phyloP scores from a whole-genome alignment of 92 coral and sea anemone species.

The Paramuricea clavata region DNA sequence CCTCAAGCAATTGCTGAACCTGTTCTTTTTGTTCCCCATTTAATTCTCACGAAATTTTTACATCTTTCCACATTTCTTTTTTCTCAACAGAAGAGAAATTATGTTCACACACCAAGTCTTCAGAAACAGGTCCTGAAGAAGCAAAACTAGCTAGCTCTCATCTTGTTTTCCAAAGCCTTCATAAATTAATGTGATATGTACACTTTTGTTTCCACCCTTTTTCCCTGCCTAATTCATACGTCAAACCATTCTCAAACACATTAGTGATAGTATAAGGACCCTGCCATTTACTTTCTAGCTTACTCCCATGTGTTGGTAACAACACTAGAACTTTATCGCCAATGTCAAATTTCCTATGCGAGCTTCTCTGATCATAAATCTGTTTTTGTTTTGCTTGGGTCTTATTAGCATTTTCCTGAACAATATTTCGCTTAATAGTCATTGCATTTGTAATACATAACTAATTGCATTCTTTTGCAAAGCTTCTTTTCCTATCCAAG shows the following conservation, averaged over 20 bases:
- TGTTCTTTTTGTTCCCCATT: neutral
- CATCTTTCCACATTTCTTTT: neutral
- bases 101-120: too few species aligned
- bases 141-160: constrained; percentile 39
- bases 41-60: neutral
- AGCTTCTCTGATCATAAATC: neutral
- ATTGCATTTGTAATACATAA: too few species aligned
- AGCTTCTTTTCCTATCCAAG: neutral
- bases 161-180: constrained; percentile 56
- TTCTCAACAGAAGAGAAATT: neutral
- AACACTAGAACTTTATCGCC: constrained; percentile 51
- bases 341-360: neutral
- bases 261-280: constrained; percentile 52
- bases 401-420: neutral
- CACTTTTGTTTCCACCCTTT: neutral
- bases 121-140: constrained; percentile 9
- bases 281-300: constrained; percentile 63
- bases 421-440: neutral
- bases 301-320: constrained; percentile 53
- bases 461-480: neutral
- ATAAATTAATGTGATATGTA: constrained; percentile 54
- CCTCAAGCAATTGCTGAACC: neutral
- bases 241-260: constrained; percentile 24
- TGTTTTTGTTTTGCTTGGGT: neutral
- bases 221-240: constrained; percentile 45